Evolutionary conservation across 2,888 invertebrate genomes (phyloP), one percentile per base, ranked within the genome.

Genomic region (Aelia acuminata): DNA sequence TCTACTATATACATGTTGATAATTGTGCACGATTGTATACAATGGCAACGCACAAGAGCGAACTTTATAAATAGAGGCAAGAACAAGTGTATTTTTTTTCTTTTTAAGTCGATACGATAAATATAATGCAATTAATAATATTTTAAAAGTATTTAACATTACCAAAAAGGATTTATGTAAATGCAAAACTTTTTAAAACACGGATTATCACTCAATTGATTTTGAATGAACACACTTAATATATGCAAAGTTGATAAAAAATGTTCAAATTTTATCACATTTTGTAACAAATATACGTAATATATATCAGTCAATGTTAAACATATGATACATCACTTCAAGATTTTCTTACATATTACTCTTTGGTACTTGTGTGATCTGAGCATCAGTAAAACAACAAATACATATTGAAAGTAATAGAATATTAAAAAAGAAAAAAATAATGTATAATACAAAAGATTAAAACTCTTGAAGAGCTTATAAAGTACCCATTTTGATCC

Each of bases 301-400:
- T 80, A 47, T 80, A 47, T 80, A 80, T 80, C 80, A 80, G 80
- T 80, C 80, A 80, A 80, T 80, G 43, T 80, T 80, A 13, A 80
- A 80, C 43, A 47, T 75, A 75, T 43, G 43, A 43, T 75, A 75
- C 75, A 75, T 22, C 43, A n/a, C 43, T 43, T 80, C 43, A 47
- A n/a, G 39, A 47, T 47, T 80, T 80, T 11, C 80, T 80, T 80
- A 80, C 43, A 80, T 35, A 47, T 80, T 80, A 80, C 43, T 80
- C 80, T 80, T 80, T 80, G 80, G 80, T 80, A 80, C 43, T 39
- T 80, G 43, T 80, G 80, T 80, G 10, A 80, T 80, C 80, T 80
- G 80, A 80, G 80, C 39, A 80, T 80, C 80, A 80, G 80, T 43
- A 80, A 80, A 80, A 80, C 39, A 80, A 80, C 39, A 80, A 80